phyloP scores from a whole-genome alignment of 2,797 vertebrate genomes.

The Parambassis ranga region DNA sequence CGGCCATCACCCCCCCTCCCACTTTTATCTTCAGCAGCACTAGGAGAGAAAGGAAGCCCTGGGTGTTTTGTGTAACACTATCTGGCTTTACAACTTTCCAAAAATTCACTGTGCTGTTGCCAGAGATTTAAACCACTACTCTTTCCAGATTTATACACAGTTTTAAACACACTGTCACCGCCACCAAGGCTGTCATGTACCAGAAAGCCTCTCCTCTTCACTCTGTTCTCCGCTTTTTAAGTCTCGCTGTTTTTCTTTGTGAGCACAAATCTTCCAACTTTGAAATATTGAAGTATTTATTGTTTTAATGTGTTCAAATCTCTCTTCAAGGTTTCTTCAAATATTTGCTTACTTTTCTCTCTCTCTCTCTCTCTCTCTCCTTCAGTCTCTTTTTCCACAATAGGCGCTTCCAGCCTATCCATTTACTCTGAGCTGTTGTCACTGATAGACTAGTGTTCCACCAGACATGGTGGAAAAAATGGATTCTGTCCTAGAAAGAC shows the following conservation, averaged over 20 bases:
- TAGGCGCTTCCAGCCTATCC: slow-evolving; percentile 28
- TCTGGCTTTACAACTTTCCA: slow-evolving; percentile 14
- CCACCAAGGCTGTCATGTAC: background rate
- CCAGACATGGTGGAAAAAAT: slow-evolving; percentile 55
- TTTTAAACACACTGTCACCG: slow-evolving; percentile 3
- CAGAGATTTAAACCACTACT: slow-evolving; percentile 5
- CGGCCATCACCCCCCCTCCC: slow-evolving; percentile 2
- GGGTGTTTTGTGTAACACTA: slow-evolving; percentile 3
- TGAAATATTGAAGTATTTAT: background rate
- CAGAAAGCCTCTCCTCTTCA: background rate
- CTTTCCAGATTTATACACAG: slow-evolving; percentile 2
- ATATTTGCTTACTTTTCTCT: background rate
- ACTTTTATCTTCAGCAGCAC: background rate
- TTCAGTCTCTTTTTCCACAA: slow-evolving; percentile 21
- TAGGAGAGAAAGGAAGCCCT: slow-evolving; percentile 6
- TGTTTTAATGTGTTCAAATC: background rate
- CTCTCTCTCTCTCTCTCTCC: background rate
- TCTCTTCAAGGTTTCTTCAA: slow-evolving; percentile 1
- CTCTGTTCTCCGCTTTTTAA: slow-evolving; percentile 6
- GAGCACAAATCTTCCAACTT: background rate
- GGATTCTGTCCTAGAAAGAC: slow-evolving; percentile 50
- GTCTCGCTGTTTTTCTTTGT: slow-evolving; percentile 6
- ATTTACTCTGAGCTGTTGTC: slow-evolving; percentile 48
- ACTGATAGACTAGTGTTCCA: slow-evolving; percentile 53
- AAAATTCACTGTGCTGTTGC: background rate